phyloP scores from a whole-genome alignment of 2,888 invertebrate species.

The Seladonia tumulorum region DNA sequence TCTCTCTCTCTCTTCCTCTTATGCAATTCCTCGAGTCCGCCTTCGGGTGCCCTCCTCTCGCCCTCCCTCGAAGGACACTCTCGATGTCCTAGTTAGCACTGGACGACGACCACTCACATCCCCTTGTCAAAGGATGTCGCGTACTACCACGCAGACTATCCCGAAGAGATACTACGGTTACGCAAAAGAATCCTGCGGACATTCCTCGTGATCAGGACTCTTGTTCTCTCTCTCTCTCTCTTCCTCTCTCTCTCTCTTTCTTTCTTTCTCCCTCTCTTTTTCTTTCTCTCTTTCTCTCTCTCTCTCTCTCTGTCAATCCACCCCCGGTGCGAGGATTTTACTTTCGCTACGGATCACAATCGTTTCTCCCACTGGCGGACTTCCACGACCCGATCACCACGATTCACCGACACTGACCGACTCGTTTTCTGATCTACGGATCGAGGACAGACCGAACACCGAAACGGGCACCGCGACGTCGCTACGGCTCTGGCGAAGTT shows the following conservation, averaged over 20 bases:
- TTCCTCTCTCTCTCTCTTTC: too few species aligned
- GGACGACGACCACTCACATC: neutral
- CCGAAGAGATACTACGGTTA: neutral
- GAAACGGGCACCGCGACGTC: slow-evolving; percentile 41
- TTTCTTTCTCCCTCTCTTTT: too few species aligned
- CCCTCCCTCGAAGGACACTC: slow-evolving; percentile 43
- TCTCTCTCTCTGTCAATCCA: neutral
- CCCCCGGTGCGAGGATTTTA: slow-evolving; percentile 6
- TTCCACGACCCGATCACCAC: neutral
- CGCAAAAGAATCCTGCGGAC: neutral
- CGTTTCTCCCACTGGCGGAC: neutral
- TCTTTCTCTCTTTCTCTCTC: neutral
- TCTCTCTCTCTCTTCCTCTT: neutral
- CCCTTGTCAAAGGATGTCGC: neutral
- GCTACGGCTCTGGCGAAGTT: slow-evolving; percentile 6
- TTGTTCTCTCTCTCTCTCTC: neutral
- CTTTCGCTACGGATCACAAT: slow-evolving; percentile 16
- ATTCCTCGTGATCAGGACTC: neutral
- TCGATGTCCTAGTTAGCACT: slow-evolving; percentile 15
- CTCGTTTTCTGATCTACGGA: neutral
- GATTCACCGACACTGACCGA: slow-evolving; percentile 32
- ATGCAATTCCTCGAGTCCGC: slow-evolving; percentile 1
- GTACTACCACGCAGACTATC: neutral
- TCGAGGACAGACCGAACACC: neutral
- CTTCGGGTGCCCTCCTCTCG: slow-evolving; percentile 2